Evolutionary conservation across 1,140 invertebrate species (phyloP).

Genomic region (Diprion similis): DNA sequence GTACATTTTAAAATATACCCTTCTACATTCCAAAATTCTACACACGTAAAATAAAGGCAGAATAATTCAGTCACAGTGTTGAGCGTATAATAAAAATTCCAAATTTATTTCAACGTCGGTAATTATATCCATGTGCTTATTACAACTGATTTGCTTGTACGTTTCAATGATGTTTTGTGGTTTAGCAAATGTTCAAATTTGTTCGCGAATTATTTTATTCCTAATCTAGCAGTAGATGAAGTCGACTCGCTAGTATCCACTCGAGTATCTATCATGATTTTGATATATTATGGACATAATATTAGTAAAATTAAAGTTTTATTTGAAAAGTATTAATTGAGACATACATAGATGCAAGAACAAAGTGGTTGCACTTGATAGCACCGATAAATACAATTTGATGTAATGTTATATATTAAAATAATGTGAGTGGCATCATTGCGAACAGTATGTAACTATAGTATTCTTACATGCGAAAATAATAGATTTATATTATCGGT

Average conservation of each 20-base stretch:
- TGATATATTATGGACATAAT: not conserved
- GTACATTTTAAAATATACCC: not conserved
- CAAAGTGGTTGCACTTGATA: conserved; percentile 50
- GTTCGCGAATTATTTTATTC: too few relatives aligned
- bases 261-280: not conserved
- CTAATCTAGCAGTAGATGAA: too few relatives aligned
- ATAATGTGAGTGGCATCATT: conserved; percentile 26
- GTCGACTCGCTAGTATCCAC: too few relatives aligned
- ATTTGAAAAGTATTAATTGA: conserved; percentile 55
- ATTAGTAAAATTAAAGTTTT: conserved; percentile 51
- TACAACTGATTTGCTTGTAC: too few relatives aligned
- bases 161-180: too few relatives aligned
- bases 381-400: conserved; percentile 41
- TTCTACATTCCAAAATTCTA: too few relatives aligned
- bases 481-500: conserved; percentile 24
- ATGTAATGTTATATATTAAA: conserved; percentile 27
- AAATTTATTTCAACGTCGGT: too few relatives aligned
- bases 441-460: conserved; percentile 17
- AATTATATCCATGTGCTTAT: too few relatives aligned
- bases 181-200: too few relatives aligned
- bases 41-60: too few relatives aligned
- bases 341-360: conserved; percentile 55
- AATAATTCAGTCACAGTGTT: too few relatives aligned
- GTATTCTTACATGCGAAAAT: conserved; percentile 25
- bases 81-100: too few relatives aligned